Evolutionary conservation across 1,140 invertebrate species (phyloP), one percentile per base, ranked within the genome.

Genomic region (Heliothis subflexa): DNA sequence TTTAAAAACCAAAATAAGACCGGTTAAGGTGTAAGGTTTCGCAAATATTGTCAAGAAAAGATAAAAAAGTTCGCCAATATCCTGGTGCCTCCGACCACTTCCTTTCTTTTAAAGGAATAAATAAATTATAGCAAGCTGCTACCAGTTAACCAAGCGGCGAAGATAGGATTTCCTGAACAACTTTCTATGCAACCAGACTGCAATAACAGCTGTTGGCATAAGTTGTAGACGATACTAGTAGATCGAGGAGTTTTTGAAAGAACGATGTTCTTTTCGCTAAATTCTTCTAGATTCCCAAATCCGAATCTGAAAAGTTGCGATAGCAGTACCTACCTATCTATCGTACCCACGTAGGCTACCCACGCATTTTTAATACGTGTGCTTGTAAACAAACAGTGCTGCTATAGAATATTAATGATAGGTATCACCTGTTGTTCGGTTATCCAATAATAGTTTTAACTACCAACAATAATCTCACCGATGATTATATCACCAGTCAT

Each of bases 151-250:
- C 2, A 66, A 45, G 33, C n/a, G 5, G 14, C 45, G 16, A 13
- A 33, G 33, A 25, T 47, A 66, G 62, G 9, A 21, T 13, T 66
- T 49, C 62, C 16, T 66, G 40, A 66, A 9, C 40, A 66, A 49
- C 62, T 66, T 66, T 66, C 59, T 62, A 62, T 62, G 4, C 28
- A n/a, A 12, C 59, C 28, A 40, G n/a, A 33, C 4, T 18, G 18
- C 4, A 55, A 9, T 10, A 16, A 55, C 16, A 55, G n/a, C n/a
- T 55, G n/a, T 4, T 55, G 5, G 52, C 4, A 5, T 33, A 1
- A 33, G 33, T 33, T 33, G 33, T 33, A 3, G 33, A 33, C 7
- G 33, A 33, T 3, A 33, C 33, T 33, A 33, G 33, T 33, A 33
- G 33, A 33, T 33, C 33, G 7, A 33, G 33, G 33, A 33, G 33